These are phyloP conservation scores for Pogonomyrmex barbatus DNA, from an alignment of 1,140 invertebrate genomes.

Conservation along the genomic window DNA sequence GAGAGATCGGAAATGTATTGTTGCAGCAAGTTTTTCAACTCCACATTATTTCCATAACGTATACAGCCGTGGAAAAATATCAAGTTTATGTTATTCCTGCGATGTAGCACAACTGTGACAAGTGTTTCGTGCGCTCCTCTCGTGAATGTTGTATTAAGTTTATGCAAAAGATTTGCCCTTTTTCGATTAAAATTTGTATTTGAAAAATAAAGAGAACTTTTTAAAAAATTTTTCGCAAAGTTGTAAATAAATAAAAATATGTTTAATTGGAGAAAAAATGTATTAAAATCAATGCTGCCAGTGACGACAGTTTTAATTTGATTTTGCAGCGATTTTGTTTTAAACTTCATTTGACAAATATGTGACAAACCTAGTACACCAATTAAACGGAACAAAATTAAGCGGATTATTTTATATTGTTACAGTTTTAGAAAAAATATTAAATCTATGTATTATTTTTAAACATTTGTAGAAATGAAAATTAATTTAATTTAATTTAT, in stretches of 20 bases:
- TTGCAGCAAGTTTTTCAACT: constrained; percentile 14
- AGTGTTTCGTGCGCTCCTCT: neutral
- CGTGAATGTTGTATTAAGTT: neutral
- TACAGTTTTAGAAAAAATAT: neutral
- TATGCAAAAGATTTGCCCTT: neutral
- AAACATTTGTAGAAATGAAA: neutral
- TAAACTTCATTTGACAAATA: neutral
- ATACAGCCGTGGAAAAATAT: neutral
- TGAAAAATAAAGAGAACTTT: neutral
- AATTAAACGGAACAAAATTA: neutral
- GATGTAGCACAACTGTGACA: neutral
- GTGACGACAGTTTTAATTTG: neutral
- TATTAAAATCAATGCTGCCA: neutral
- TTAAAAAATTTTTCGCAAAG: neutral
- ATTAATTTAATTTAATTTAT: too few relatives aligned
- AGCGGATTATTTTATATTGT: constrained; percentile 7
- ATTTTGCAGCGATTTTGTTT: constrained; percentile 5
- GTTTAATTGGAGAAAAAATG: neutral
- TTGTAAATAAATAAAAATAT: neutral
- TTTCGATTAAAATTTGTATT: neutral
- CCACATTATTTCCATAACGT: constrained; percentile 14
- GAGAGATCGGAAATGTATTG: constrained; percentile 29
- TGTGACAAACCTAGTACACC: neutral
- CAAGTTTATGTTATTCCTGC: neutral
- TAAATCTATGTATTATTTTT: neutral